Evolutionary conservation across 2,888 invertebrate species (phyloP), one percentile per base, ranked within the genome.

Genomic region (Brachyptera putata): DNA sequence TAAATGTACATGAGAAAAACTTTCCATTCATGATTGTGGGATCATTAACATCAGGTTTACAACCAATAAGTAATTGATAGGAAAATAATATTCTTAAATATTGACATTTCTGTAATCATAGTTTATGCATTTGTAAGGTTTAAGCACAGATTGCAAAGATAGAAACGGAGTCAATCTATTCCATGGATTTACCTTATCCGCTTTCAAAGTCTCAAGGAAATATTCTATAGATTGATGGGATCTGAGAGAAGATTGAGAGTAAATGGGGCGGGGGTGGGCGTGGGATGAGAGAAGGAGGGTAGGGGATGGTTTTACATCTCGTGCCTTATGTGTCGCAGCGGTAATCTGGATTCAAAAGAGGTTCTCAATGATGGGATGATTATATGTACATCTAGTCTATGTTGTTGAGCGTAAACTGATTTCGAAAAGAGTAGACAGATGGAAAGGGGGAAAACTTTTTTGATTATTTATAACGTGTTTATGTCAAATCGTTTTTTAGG

Each of bases 181-280:
- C 22, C 46, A n/a, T n/a, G 24, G 46, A 46, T 46, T 24, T 46
- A 24, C 46, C 46, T 46, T 46, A 46, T 22, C 46, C 46, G n/a
- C 24, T 46, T 24, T 22, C 46, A 46, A 46, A 46, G 46, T 46
- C 46, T 46, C 46, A 24, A 24, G 46, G 24, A 46, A 46, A 46
- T 46, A 46, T 46, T 46, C 46, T 46, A 21, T 46, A 46, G 46
- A 46, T 46, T 46, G 46, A 46, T 46, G 46, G 46, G 46, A 46
- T 46, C 24, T 46, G 46, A 21, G 46, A 46, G 46, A 46, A 21
- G 46, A 46, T 46, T 46, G 46, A 24, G 24, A n/a, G n/a, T n/a
- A n/a, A n/a, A n/a, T n/a, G n/a, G 46, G 46, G 46, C 21, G 24
- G 46, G 22, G 46, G 21, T 24, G 46, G 11, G 43, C 43, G 46